These are phyloP conservation scores for Gonatopus flavifemur DNA, from an alignment of 1,140 invertebrate species.

Conservation along the genomic window DNA sequence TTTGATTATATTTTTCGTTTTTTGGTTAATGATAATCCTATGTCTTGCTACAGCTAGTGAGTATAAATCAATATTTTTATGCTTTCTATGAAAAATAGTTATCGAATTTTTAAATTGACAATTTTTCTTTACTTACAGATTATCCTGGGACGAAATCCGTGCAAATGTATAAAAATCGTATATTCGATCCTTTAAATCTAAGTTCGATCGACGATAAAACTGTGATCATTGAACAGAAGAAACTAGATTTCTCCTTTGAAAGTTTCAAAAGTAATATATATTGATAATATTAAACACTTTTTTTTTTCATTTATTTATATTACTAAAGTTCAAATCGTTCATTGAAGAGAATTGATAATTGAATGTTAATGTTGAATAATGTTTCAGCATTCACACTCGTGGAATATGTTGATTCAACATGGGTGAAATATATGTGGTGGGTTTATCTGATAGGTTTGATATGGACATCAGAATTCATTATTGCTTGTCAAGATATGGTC, in stretches of 20 bases:
- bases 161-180: constrained; percentile 44
- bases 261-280: constrained; percentile 36
- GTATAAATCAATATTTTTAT: constrained; percentile 34
- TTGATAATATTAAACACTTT: constrained; percentile 7
- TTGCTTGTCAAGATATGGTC: constrained; percentile 89
- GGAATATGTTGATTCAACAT: constrained; percentile 70
- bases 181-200: constrained; percentile 41
- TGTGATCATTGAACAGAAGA: constrained; percentile 30
- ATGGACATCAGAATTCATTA: constrained; percentile 89
- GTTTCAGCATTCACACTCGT: constrained; percentile 64
- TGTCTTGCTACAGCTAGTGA: constrained; percentile 72
- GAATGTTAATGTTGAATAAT: not conserved
- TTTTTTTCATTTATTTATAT: too few species aligned
- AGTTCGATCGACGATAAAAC: constrained; percentile 28
- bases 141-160: constrained; percentile 55
- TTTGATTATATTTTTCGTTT: constrained; percentile 76
- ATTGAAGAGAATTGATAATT: too few species aligned
- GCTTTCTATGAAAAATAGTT: not conserved
- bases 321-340: too few species aligned
- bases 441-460: constrained; percentile 85
- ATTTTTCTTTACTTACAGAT: constrained; percentile 39
- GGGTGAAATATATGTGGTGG: constrained; percentile 90
- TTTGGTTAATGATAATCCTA: constrained; percentile 81
- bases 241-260: constrained; percentile 27
- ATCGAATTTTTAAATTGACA: not conserved